phyloP scores from a whole-genome alignment of 2,888 invertebrate genomes.

The Germaria angustata region DNA sequence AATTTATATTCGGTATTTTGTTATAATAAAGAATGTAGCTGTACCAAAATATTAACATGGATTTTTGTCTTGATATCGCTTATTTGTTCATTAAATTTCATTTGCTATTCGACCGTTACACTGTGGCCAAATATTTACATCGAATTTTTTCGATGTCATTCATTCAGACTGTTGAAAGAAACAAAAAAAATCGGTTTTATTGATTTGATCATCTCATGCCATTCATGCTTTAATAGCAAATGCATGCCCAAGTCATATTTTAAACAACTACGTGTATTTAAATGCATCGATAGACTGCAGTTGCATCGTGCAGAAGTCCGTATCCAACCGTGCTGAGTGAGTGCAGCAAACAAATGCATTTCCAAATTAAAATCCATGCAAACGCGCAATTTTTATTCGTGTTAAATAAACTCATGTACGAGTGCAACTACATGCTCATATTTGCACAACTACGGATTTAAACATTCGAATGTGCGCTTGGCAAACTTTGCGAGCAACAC shows the following conservation, averaged over 20 bases:
- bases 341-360: neutral
- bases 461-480: neutral
- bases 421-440: neutral
- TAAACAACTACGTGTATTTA: slow-evolving; percentile 35
- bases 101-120: too few species aligned
- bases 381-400: neutral
- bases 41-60: too few species aligned
- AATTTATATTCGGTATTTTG: too few species aligned
- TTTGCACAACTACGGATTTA: neutral
- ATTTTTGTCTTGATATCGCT: too few species aligned
- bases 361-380: neutral
- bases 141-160: slow-evolving; percentile 8
- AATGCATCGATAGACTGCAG: neutral
- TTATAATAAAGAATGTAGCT: too few species aligned
- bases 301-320: neutral
- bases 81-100: too few species aligned
- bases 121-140: slow-evolving; percentile 16
- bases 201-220: slow-evolving; percentile 66
- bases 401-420: neutral
- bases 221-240: slow-evolving; percentile 57
- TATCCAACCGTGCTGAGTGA: neutral
- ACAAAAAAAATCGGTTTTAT: slow-evolving; percentile 26
- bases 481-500: neutral
- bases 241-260: slow-evolving; percentile 39
- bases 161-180: slow-evolving; percentile 18